phyloP scores from a whole-genome alignment of 2,797 vertebrate species.

The Enteromius mattozi region DNA sequence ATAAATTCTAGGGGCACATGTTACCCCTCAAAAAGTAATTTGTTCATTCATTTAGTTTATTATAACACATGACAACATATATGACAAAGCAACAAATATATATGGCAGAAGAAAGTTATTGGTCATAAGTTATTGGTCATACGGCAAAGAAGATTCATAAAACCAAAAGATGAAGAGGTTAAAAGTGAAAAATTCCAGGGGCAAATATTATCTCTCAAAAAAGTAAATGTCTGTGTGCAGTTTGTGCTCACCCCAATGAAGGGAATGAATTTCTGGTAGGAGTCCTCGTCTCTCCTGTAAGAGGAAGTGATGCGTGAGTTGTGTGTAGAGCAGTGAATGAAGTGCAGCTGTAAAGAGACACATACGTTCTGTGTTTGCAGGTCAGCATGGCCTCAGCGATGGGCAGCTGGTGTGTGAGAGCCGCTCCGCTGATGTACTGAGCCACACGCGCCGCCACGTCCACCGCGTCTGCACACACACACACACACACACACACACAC shows the following conservation, averaged over 20 bases:
- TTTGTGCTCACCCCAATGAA: constrained; percentile 86
- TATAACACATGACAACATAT: too few species aligned
- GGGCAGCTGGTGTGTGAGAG: constrained; percentile 92
- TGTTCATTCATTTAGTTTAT: too few species aligned
- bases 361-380: constrained; percentile 92
- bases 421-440: constrained; percentile 89
- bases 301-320: constrained; percentile 21
- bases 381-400: constrained; percentile 98
- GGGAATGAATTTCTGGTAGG: constrained; percentile 94
- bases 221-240: not conserved
- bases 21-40: not conserved
- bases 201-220: not conserved
- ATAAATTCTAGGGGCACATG: not conserved
- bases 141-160: too few species aligned
- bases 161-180: too few species aligned
- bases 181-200: too few species aligned
- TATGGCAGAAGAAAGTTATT: too few species aligned
- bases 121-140: too few species aligned
- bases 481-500: not conserved
- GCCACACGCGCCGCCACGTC: constrained; percentile 88
- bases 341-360: not conserved
- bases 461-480: constrained; percentile 80
- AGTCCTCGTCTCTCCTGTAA: constrained; percentile 87
- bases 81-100: too few species aligned
- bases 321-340: too few species aligned